Conservation (phyloP, 2,888 invertebrate species). For the Nematopogon swammerdamellus region DNA sequence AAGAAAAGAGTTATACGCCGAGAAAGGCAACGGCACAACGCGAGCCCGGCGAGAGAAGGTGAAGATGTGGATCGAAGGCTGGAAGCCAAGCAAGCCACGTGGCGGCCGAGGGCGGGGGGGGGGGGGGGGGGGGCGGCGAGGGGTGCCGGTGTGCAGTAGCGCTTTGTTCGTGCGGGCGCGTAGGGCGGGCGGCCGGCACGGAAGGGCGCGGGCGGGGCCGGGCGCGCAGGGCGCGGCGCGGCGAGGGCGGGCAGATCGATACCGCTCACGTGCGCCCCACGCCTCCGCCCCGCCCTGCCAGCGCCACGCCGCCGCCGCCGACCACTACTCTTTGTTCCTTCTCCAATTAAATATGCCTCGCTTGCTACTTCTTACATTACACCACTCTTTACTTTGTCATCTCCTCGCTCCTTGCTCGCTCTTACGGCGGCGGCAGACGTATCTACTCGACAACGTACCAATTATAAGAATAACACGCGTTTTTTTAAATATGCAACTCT, state of each 20-base stretch:
- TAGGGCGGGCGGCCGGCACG: not conserved
- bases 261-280: constrained; percentile 21
- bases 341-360: constrained; percentile 13
- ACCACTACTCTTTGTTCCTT: constrained; percentile 21
- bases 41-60: too few relatives aligned
- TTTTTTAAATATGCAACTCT: too few relatives aligned
- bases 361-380: constrained; percentile 7
- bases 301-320: constrained; percentile 14
- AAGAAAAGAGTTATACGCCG: too few relatives aligned
- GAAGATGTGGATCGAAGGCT: too few relatives aligned
- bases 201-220: constrained; percentile 4
- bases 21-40: too few relatives aligned
- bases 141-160: constrained; percentile 5
- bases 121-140: constrained; percentile 2
- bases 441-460: too few relatives aligned
- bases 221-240: constrained; percentile 16
- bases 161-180: constrained; percentile 6
- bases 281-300: constrained; percentile 9
- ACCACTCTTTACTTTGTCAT: constrained; percentile 1
- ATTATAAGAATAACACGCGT: too few relatives aligned
- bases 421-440: too few relatives aligned
- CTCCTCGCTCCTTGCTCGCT: constrained; percentile 1
- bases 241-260: constrained; percentile 20
- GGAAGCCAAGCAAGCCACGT: too few relatives aligned
- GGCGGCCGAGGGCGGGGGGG: not conserved